Conservation (phyloP, 2,888 invertebrate genomes). For the Sturmia bella region DNA sequence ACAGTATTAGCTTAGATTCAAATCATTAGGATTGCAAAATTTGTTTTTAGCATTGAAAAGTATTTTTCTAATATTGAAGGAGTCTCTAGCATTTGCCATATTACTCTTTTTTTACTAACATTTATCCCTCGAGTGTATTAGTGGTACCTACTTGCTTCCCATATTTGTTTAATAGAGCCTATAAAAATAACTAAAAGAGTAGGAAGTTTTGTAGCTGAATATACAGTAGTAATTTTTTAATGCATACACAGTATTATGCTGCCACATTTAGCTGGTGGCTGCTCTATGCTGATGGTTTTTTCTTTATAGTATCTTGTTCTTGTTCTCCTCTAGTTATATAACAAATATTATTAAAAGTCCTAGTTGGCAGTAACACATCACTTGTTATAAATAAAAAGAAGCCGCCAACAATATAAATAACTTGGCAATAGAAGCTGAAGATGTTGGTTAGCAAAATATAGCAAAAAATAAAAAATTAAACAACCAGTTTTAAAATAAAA, state of each 20-base stretch:
- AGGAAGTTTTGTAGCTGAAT: constrained; percentile 51
- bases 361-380: constrained; percentile 70
- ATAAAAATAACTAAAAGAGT: constrained; percentile 48
- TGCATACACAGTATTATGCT: constrained; percentile 7
- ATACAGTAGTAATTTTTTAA: constrained; percentile 10
- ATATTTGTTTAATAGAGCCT: constrained; percentile 1
- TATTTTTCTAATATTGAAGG: no score
- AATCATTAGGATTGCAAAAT: no score
- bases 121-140: constrained; percentile 19
- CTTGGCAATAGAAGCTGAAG: constrained; percentile 50
- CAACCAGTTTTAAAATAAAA: constrained; percentile 24
- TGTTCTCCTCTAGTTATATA: constrained; percentile 33
- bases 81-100: no score
- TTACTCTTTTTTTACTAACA: constrained; percentile 6
- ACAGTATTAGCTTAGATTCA: no score
- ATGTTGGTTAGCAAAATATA: constrained; percentile 6
- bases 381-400: constrained; percentile 66
- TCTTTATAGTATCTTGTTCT: not conserved
- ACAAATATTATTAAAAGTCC: constrained; percentile 68
- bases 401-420: constrained; percentile 63
- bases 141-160: constrained; percentile 14
- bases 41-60: no score
- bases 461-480: not conserved
- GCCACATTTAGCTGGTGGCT: not conserved
- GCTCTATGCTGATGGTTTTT: not conserved